Evolutionary conservation across 2,888 invertebrate genomes (phyloP), one percentile per base, ranked within the genome.

Genomic region (Hedychridium roseum): DNA sequence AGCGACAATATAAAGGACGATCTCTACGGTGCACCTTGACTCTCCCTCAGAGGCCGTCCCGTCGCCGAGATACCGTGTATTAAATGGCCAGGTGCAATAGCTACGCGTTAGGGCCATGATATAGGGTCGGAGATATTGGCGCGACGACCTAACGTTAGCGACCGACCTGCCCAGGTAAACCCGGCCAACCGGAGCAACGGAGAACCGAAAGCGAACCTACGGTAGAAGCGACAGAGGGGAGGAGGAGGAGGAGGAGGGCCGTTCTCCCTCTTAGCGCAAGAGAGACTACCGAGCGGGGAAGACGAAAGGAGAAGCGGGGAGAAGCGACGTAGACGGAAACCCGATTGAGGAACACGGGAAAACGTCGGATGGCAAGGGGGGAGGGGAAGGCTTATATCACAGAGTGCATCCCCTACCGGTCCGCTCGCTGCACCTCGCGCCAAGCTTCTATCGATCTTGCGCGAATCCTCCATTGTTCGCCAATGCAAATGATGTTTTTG

Each of bases 31-130:
- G 5, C 23, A 6, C 23, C 23, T 23, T 23, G 11, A 27, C 32
- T 31, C 27, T 18, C 44, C 16, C 20, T 17, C 20, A 26, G 45
- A 23, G 40, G 35, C 35, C 31, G 28, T 54, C 50, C 37, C 49
- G 50, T 42, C 43, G 58, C 40, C 40, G 45, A 63, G 60, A 64
- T 65, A 60, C 52, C 54, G 55, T 17, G 40, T 62, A 65, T 65
- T 60, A 62, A 66, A 66, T 60, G 59, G 57, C 62, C 54, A 50
- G 50, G 50, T 53, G 44, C 49, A 28, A 43, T 34, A 34, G 43
- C 12, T 11, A 34, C 32, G 23, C 31, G 12, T 35, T 32, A 32
- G 40, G 23, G 36, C 21, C 16, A 11, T n/a, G 27, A 43, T 32
- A 38, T 31, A 38, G 21, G 27, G 35, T 9, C 6, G 27, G 28